phyloP scores from a whole-genome alignment of 2,888 invertebrate genomes.

The Tillus elongatus region DNA sequence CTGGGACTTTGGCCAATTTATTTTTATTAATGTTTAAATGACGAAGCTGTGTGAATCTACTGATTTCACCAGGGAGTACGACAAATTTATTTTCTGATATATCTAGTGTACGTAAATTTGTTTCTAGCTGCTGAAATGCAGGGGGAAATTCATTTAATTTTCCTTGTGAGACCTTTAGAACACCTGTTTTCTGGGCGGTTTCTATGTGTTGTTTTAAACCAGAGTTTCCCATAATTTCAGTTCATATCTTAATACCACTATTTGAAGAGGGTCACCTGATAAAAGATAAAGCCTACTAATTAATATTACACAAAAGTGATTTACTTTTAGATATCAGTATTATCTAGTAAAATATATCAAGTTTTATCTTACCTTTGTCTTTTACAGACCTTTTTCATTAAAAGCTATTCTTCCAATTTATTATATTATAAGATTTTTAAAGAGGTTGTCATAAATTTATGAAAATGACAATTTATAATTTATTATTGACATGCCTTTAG shows the following conservation, averaged over 20 bases:
- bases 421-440: no score
- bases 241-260: neutral
- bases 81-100: slow-evolving; percentile 84
- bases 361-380: neutral
- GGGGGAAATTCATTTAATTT: slow-evolving; percentile 75
- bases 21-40: slow-evolving; percentile 77
- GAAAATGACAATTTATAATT: no score
- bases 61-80: slow-evolving; percentile 68
- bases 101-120: slow-evolving; percentile 77
- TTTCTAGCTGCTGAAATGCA: slow-evolving; percentile 55
- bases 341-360: no score
- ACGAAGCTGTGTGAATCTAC: slow-evolving; percentile 61
- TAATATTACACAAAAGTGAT: slow-evolving; percentile 9
- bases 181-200: slow-evolving; percentile 91
- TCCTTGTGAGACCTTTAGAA: slow-evolving; percentile 75
- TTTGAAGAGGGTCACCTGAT: neutral
- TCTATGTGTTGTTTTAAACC: slow-evolving; percentile 85
- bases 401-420: no score
- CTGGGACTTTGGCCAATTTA: slow-evolving; percentile 62
- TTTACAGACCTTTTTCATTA: no score
- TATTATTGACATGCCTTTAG: no score
- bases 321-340: no score
- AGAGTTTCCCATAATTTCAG: slow-evolving; percentile 75
- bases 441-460: no score
- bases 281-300: slow-evolving; percentile 7